Conservation (phyloP, 2,113 vertebrate species). For the Entomyzon cyanotis region DNA sequence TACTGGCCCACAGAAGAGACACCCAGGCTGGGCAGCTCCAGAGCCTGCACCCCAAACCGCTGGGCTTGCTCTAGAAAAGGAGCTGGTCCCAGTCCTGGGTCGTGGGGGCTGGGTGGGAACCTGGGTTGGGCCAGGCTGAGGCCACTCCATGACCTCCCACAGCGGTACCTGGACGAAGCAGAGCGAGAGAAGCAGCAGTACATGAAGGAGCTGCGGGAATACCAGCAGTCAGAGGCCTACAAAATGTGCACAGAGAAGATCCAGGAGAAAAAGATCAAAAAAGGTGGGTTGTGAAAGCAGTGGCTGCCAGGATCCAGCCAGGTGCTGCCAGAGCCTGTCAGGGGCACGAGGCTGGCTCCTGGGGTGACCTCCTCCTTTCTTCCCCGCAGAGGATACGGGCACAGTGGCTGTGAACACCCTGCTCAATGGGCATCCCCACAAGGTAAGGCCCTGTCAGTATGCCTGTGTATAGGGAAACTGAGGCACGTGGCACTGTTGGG, state of each 20-base stretch:
- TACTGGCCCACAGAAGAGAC: not conserved
- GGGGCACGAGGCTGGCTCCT: not conserved
- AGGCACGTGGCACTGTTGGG: fast-evolving
- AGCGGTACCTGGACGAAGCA: conserved; percentile 94
- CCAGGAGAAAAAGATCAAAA: conserved; percentile 94
- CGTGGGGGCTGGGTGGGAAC: not conserved
- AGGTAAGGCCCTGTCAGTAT: conserved; percentile 39
- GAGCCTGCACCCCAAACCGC: not conserved
- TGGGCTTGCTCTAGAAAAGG: not conserved
- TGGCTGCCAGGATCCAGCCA: not conserved
- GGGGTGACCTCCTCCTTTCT: not conserved
- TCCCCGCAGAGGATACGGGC: conserved; percentile 66
- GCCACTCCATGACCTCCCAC: not conserved
- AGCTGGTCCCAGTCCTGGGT: not conserved
- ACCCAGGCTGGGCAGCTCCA: not conserved
- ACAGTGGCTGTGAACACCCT: conserved; percentile 56
- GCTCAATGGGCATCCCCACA: conserved; percentile 72
- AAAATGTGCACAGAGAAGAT: conserved; percentile 92
- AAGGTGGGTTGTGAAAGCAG: conserved; percentile 74
- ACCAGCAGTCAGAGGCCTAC: conserved; percentile 95
- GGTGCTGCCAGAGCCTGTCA: not conserved
- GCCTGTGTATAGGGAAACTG: not conserved
- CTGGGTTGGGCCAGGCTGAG: not conserved
- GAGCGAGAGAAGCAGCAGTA: conserved; percentile 96
- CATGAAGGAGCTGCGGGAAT: conserved; percentile 90